A percentile compares a stretch with the other conserved stretches of the same genome.
Conservation (phyloP, 2,888 invertebrate genomes). For the Papilio elwesi region DNA sequence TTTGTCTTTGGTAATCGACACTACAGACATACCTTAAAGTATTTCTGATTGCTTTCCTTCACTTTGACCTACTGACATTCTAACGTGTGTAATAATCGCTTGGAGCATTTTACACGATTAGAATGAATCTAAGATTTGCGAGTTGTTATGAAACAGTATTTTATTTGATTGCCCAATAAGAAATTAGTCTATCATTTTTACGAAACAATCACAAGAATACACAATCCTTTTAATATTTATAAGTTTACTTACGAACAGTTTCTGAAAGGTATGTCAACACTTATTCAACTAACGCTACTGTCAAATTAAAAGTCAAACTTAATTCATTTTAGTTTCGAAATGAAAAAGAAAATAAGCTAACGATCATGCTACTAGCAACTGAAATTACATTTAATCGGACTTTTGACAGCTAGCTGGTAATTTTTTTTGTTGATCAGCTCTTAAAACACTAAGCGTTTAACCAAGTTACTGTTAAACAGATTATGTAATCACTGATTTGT, state of each 20-base stretch:
- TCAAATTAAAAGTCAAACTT: no score
- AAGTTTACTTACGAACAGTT: neutral
- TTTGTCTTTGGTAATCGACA: slow-evolving; percentile 45
- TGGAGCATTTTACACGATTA: slow-evolving; percentile 31
- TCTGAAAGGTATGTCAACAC: no score
- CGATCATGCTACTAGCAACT: no score
- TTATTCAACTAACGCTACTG: no score
- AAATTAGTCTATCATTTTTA: neutral
- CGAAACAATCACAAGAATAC: slow-evolving; percentile 8
- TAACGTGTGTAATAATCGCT: slow-evolving; percentile 32
- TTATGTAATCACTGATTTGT: no score
- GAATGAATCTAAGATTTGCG: slow-evolving; percentile 24
- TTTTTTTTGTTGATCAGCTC: no score
- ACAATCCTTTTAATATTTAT: slow-evolving; percentile 4
- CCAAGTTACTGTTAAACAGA: no score
- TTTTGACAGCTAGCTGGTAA: no score
- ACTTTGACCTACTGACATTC: slow-evolving; percentile 66
- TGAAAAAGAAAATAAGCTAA: no score
- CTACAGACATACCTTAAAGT: slow-evolving; percentile 9
- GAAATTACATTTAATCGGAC: no score
- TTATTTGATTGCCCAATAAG: slow-evolving; percentile 19
- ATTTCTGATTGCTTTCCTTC: slow-evolving; percentile 49
- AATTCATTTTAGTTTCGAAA: no score
- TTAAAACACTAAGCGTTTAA: no score
- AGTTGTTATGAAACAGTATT: slow-evolving; percentile 20